Percentiles rank a stretch among this genome's conserved stretches.
These are phyloP conservation scores for Erynnis tages DNA, from an alignment of 2,888 invertebrate genomes.

Conservation along the genomic window DNA sequence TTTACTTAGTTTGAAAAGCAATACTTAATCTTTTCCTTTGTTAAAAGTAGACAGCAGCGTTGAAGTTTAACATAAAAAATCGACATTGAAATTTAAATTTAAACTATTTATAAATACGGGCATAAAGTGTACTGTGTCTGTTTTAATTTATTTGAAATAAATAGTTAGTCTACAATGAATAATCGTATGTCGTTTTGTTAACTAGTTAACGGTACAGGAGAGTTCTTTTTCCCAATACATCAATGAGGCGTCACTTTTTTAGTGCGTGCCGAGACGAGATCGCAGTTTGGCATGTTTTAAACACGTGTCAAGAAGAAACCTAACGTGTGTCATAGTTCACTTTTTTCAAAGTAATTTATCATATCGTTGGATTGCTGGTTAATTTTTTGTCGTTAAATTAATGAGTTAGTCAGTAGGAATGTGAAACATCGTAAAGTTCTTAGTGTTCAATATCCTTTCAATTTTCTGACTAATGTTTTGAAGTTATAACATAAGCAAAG, in stretches of 20 bases:
- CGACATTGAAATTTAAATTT: no score
- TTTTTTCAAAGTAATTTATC: constrained; percentile 68
- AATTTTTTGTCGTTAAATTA: constrained; percentile 46
- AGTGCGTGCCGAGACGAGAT: constrained; percentile 37
- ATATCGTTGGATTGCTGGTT: constrained; percentile 49
- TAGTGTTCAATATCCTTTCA: constrained; percentile 24
- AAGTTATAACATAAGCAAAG: constrained; percentile 11
- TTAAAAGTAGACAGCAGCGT: no score
- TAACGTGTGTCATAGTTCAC: constrained; percentile 71
- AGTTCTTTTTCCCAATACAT: constrained; percentile 65
- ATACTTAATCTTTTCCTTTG: no score
- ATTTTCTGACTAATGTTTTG: constrained; percentile 25
- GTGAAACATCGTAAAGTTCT: constrained; percentile 24
- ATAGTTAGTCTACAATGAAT: constrained; percentile 51
- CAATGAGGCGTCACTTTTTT: constrained; percentile 73
- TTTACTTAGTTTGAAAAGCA: no score
- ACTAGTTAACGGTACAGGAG: constrained; percentile 65
- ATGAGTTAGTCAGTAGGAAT: constrained; percentile 33
- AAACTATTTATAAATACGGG: no score
- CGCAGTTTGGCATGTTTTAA: constrained; percentile 51
- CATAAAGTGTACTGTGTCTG: no score
- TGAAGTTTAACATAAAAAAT: no score
- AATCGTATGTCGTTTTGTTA: constrained; percentile 62
- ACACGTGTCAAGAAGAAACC: constrained; percentile 45
- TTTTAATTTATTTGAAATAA: constrained; percentile 14